A percentile compares a stretch with the other conserved stretches of the same genome.
Evolutionary conservation across 2,113 vertebrate genomes (phyloP).

Genomic region (Tychaedon coryphoeus): DNA sequence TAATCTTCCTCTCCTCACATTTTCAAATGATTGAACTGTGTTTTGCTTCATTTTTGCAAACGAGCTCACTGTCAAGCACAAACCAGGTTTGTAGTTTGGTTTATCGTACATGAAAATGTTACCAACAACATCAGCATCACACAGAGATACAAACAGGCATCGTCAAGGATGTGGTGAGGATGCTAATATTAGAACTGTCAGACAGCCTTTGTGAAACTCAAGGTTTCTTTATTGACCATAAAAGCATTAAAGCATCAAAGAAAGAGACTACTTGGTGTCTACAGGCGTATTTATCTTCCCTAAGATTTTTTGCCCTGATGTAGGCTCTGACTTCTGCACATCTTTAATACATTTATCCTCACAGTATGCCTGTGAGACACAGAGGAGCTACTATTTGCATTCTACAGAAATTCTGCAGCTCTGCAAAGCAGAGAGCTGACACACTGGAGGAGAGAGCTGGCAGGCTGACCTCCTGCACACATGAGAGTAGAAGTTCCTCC

Average conservation of each 20-base stretch:
- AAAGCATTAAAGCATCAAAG: slow-evolving; percentile 43
- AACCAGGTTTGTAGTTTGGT: neutral
- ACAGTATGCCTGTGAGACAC: neutral
- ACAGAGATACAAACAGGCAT: neutral
- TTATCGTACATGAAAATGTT: neutral
- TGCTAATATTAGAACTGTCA: slow-evolving; percentile 23
- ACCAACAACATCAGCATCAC: neutral
- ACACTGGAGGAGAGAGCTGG: neutral
- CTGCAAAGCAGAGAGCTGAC: neutral
- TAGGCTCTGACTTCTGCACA: neutral
- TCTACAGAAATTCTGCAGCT: neutral
- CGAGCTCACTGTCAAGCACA: neutral
- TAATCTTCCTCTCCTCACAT: neutral
- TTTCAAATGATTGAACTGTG: neutral
- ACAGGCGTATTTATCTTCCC: neutral
- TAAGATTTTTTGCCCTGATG: neutral
- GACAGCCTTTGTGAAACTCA: slow-evolving; percentile 8
- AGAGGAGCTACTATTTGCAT: neutral
- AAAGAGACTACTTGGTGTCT: slow-evolving; percentile 2
- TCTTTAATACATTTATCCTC: slow-evolving; percentile 16
- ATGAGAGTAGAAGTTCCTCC: fast-evolving
- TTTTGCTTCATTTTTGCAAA: neutral
- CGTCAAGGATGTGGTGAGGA: neutral
- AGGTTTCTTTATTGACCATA: slow-evolving; percentile 7
- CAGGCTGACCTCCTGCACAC: neutral